These are phyloP conservation scores for Puffinus mauretanicus DNA, from an alignment of 2,113 vertebrate genomes.

Conservation along the genomic window DNA sequence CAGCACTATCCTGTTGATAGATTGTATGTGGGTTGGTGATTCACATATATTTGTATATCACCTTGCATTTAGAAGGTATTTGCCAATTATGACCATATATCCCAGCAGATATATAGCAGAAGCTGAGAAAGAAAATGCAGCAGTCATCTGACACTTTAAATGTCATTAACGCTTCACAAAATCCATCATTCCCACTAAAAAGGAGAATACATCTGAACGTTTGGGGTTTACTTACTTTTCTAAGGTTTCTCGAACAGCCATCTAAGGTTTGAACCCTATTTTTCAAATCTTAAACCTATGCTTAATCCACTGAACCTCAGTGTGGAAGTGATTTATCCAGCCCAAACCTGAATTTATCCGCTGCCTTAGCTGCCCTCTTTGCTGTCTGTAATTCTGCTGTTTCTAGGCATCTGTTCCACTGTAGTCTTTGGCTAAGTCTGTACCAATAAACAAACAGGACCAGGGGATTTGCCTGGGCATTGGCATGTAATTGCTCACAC, in stretches of 20 bases:
- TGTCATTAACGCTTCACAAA: constrained; percentile 6
- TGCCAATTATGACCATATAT: background rate
- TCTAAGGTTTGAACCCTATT: background rate
- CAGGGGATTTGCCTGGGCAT: background rate
- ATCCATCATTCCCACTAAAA: background rate
- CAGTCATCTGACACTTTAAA: constrained; percentile 10
- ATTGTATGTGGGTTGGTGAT: background rate
- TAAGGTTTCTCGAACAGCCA: background rate
- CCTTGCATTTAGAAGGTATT: constrained; percentile 26
- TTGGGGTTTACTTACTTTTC: background rate
- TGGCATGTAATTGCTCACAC: background rate
- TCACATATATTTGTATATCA: constrained; percentile 40
- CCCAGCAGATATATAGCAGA: background rate
- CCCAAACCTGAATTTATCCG: background rate
- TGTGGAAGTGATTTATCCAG: background rate
- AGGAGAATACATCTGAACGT: background rate
- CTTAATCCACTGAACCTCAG: background rate
- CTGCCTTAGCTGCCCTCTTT: background rate
- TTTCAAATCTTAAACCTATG: background rate
- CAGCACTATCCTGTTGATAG: background rate
- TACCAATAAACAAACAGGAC: background rate
- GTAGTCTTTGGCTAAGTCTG: background rate
- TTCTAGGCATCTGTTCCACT: background rate
- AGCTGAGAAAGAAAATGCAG: background rate
- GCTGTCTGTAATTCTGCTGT: background rate